A percentile compares a stretch with the other conserved stretches of the same genome.
phyloP scores from a whole-genome alignment of 2,797 vertebrate genomes.

The Aphelocoma californica region DNA sequence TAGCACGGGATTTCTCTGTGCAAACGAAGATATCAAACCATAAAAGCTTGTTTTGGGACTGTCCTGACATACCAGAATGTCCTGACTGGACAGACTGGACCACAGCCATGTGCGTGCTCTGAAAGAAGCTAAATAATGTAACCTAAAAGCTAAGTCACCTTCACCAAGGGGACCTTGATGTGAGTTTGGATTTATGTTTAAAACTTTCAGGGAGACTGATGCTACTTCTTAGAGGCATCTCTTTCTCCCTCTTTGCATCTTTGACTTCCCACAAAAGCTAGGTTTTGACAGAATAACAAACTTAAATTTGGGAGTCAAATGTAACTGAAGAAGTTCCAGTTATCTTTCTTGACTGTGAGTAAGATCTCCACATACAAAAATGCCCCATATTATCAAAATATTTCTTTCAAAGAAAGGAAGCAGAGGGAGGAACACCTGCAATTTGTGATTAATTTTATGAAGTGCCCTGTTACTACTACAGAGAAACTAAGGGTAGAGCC shows the following conservation, averaged over 20 bases:
- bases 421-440: not conserved
- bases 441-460: not conserved
- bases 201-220: not conserved
- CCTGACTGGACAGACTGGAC: not conserved
- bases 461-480: not conserved
- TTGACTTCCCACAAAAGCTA: not conserved
- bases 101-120: rapidly evolving
- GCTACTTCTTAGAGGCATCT: not conserved
- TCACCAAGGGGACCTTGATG: not conserved
- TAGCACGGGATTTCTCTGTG: not conserved
- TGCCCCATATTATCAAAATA: not conserved
- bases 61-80: not conserved
- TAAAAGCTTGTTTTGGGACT: not conserved
- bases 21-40: not conserved
- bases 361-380: not conserved
- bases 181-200: not conserved
- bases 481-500: not conserved
- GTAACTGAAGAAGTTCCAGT: not conserved
- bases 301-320: not conserved
- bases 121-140: not conserved
- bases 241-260: not conserved
- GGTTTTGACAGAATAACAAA: not conserved
- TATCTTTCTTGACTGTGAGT: not conserved
- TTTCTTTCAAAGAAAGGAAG: not conserved
- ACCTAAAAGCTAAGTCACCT: not conserved